phyloP scores from a whole-genome alignment of 1,140 invertebrate genomes.

The Dendrolimus kikuchii region DNA sequence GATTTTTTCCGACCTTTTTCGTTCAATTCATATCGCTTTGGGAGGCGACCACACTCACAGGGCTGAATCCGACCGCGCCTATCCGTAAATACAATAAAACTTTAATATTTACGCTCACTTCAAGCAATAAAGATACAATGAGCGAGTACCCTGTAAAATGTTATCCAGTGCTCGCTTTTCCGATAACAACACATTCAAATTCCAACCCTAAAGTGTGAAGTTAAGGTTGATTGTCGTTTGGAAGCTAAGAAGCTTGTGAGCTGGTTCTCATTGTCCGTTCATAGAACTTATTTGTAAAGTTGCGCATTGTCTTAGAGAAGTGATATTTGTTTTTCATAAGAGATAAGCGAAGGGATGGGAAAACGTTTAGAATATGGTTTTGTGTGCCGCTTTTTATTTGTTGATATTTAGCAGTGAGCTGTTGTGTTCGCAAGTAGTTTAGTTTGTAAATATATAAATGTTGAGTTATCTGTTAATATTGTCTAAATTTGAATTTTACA shows the following conservation, averaged over 20 bases:
- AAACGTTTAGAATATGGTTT: conserved; percentile 36
- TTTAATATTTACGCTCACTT: conserved; percentile 60
- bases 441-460: too few species aligned
- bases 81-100: conserved; percentile 67
- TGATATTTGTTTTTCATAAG: conserved; percentile 53
- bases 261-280: conserved; percentile 28
- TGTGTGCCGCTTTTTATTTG: conserved; percentile 26
- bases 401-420: conserved; percentile 45
- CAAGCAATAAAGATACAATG: conserved; percentile 61
- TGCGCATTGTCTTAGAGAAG: conserved; percentile 50
- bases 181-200: background rate
- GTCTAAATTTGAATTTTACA: too few species aligned
- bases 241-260: conserved; percentile 5
- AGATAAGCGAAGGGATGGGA: conserved; percentile 46
- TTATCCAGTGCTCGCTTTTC: conserved; percentile 31
- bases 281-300: conserved; percentile 56
- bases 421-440: conserved; percentile 31
- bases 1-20: too few species aligned
- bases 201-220: background rate
- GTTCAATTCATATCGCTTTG: conserved; percentile 30
- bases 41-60: conserved; percentile 59
- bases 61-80: conserved; percentile 39
- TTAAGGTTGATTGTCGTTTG: conserved; percentile 4
- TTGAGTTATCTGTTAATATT: too few species aligned
- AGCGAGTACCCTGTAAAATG: conserved; percentile 45